phyloP scores from a whole-genome alignment of 2,113 vertebrate species.

The Artemisiospiza belli region DNA sequence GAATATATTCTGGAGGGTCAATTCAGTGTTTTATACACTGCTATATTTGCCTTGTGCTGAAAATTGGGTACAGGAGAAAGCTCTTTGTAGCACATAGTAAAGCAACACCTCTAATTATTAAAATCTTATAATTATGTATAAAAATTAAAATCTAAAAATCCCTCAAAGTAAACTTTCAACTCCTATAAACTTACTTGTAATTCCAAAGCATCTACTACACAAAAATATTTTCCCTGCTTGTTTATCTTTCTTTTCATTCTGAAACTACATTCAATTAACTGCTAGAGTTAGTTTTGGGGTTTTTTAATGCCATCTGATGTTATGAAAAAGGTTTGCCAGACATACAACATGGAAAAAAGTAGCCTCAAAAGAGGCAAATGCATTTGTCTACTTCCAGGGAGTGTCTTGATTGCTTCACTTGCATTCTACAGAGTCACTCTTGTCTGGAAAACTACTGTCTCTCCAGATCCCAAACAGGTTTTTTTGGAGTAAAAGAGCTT shows the following conservation, averaged over 20 bases:
- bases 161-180: background rate
- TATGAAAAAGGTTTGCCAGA: background rate
- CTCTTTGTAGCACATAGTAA: background rate
- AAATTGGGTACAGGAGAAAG: fast-evolving
- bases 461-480: background rate
- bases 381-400: fast-evolving
- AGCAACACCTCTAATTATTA: background rate
- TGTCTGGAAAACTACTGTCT: background rate
- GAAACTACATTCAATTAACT: background rate
- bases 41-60: background rate
- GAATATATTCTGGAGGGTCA: background rate
- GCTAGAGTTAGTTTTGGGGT: background rate
- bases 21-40: background rate
- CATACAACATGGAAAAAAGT: background rate
- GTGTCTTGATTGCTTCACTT: background rate
- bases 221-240: background rate
- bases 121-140: background rate
- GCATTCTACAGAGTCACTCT: background rate
- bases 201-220: background rate
- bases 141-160: background rate
- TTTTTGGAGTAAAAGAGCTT: background rate
- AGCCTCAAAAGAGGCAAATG: background rate
- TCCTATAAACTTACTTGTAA: background rate
- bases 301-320: background rate
- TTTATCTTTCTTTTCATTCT: background rate